A percentile compares a stretch with the other conserved stretches of the same genome.
These are phyloP conservation scores for Echinarachnius parma DNA, from an alignment of 53 echinoderm and acorn worm genomes.

Conservation along the genomic window DNA sequence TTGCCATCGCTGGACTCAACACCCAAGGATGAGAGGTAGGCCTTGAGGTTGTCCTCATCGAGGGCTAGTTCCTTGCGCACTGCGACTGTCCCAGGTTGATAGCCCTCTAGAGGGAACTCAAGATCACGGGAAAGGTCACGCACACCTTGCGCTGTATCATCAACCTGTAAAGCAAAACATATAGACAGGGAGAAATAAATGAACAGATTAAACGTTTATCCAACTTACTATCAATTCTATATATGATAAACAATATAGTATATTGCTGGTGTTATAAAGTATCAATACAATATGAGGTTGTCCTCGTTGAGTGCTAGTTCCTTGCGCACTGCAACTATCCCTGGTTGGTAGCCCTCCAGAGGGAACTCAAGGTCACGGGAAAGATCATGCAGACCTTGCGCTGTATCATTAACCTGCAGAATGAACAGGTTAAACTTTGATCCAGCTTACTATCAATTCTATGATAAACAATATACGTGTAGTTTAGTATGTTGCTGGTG, in stretches of 20 bases:
- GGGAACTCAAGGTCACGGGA: conserved; percentile 44
- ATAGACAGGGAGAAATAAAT: not conserved
- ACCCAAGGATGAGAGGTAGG: conserved; percentile 60
- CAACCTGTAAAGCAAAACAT: no score
- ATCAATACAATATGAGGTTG: no score
- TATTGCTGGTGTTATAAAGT: no score
- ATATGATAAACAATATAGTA: no score
- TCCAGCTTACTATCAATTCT: no score
- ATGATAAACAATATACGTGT: no score
- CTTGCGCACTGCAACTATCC: conserved; percentile 78
- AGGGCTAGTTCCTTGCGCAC: conserved; percentile 85
- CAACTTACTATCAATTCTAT: no score
- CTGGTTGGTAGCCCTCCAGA: conserved; percentile 61
- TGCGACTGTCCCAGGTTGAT: conserved; percentile 69
- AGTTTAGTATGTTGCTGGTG: no score
- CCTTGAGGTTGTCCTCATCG: conserved; percentile 49
- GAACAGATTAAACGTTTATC: conserved; percentile 6
- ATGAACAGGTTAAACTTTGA: not conserved
- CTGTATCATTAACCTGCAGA: conserved; percentile 63
- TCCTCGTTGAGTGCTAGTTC: conserved; percentile 73
- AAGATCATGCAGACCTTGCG: conserved; percentile 69
- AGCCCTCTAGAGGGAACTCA: conserved; percentile 58
- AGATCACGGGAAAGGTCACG: conserved; percentile 52
- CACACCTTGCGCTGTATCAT: conserved; percentile 61
- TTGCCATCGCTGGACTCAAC: conserved; percentile 48